A percentile compares a stretch with the other conserved stretches of the same genome.
Conservation (phyloP, 1,140 invertebrate species). For the Cheumatopsyche charites region DNA sequence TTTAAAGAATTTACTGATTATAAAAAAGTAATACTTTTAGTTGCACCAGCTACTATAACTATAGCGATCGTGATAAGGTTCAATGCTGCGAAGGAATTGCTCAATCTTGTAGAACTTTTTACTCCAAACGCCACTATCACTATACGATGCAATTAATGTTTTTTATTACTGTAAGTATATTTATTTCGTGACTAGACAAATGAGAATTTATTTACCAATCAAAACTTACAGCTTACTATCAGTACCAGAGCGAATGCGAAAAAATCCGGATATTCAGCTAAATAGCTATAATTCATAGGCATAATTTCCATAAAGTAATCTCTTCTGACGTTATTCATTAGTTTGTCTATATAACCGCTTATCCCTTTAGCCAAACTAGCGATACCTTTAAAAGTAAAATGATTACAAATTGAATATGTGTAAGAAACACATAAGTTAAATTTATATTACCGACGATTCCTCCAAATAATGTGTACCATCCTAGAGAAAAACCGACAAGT, state of each 20-base stretch:
- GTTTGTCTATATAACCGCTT: conserved; percentile 87
- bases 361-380: conserved; percentile 91
- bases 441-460: conserved; percentile 71
- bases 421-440: too few species aligned
- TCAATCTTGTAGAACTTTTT: conserved; percentile 86
- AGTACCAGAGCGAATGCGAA: conserved; percentile 75
- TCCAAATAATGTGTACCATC: conserved; percentile 91
- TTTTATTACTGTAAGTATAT: too few species aligned
- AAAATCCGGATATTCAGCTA: conserved; percentile 85
- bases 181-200: background rate
- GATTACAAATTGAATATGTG: too few species aligned
- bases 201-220: background rate
- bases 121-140: conserved; percentile 81
- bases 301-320: conserved; percentile 68
- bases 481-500: conserved; percentile 77
- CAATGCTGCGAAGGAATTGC: conserved; percentile 87
- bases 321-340: conserved; percentile 77
- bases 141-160: too few species aligned
- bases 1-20: background rate
- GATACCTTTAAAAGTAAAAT: conserved; percentile 70
- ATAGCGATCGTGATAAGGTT: conserved; percentile 84
- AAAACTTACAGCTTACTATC: conserved; percentile 63
- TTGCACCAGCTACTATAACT: conserved; percentile 80
- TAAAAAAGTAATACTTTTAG: conserved; percentile 69
- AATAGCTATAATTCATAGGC: conserved; percentile 73